Evolutionary conservation across 2,888 invertebrate genomes (phyloP).

Genomic region (Megalurothrips usitatus): DNA sequence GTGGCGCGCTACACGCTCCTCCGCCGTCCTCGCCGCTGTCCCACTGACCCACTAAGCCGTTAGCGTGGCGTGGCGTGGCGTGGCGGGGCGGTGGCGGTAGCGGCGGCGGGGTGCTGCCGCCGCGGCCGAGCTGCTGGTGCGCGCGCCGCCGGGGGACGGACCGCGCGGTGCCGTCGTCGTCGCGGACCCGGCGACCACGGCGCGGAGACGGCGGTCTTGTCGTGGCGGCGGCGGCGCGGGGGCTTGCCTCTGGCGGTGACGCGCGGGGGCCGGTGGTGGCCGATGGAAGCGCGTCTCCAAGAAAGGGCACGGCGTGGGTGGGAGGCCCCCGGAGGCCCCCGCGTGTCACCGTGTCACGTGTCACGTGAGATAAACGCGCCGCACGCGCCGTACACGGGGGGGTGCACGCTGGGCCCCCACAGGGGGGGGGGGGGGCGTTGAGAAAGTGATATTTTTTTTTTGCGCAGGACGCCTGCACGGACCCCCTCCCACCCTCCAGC

Average conservation of each 20-base stretch:
- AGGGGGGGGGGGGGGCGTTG: too few species aligned
- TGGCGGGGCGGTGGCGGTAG: background rate
- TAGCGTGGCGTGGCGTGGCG: constrained; percentile 12
- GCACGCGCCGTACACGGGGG: background rate
- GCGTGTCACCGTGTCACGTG: background rate
- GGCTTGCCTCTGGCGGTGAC: too few species aligned
- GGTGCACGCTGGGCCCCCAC: too few species aligned
- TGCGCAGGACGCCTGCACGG: background rate
- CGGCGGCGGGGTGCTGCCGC: background rate
- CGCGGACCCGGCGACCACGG: background rate
- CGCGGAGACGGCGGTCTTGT: too few species aligned
- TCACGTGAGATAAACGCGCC: background rate
- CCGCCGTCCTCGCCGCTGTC: constrained; percentile 23
- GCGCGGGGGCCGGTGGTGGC: too few species aligned
- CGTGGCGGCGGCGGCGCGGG: too few species aligned
- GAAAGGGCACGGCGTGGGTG: too few species aligned
- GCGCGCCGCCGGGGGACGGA: too few species aligned
- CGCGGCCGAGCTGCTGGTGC: background rate
- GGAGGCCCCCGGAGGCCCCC: too few species aligned
- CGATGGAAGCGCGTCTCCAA: too few species aligned
- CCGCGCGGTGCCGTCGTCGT: background rate
- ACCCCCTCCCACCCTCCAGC: too few species aligned
- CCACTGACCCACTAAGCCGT: constrained; percentile 21
- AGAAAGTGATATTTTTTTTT: too few species aligned
- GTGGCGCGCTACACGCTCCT: background rate